These are phyloP conservation scores for Aplysia californica DNA, from an alignment of 1,140 invertebrate genomes.

Conservation along the genomic window DNA sequence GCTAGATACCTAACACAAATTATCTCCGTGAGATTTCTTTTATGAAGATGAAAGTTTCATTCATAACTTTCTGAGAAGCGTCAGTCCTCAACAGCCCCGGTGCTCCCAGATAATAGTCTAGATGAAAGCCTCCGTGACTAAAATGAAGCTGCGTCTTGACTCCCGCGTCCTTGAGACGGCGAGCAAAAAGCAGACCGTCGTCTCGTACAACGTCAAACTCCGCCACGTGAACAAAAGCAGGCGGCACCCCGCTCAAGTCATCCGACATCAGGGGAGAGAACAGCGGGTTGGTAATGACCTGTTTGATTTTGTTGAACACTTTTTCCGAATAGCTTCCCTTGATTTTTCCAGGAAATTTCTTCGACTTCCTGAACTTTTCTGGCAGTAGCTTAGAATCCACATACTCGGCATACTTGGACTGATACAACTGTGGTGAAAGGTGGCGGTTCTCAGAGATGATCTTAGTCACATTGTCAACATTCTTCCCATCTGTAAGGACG, in stretches of 20 bases:
- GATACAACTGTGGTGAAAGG: neutral
- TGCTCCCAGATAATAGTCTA: neutral
- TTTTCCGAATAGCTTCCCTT: neutral
- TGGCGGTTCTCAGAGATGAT: neutral
- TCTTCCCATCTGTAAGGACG: neutral
- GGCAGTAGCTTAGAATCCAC: neutral
- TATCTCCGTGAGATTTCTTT: neutral
- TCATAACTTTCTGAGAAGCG: neutral
- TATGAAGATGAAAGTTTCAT: neutral
- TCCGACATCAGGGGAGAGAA: conserved; percentile 15
- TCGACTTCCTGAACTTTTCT: neutral
- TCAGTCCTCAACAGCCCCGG: neutral
- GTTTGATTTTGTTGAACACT: conserved; percentile 1
- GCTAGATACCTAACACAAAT: neutral
- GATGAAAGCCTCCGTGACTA: conserved; percentile 19
- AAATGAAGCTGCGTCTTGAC: conserved; percentile 24
- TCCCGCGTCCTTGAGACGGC: conserved; percentile 34
- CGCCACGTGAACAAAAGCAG: conserved; percentile 29
- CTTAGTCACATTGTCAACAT: neutral
- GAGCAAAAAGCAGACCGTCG: conserved; percentile 41
- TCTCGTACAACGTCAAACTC: conserved; percentile 48
- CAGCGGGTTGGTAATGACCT: neutral
- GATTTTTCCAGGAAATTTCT: neutral
- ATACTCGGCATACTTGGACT: neutral
- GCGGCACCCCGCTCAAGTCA: conserved; percentile 27